phyloP scores from a whole-genome alignment of 2,797 vertebrate species.

The Buceros bicornis region DNA sequence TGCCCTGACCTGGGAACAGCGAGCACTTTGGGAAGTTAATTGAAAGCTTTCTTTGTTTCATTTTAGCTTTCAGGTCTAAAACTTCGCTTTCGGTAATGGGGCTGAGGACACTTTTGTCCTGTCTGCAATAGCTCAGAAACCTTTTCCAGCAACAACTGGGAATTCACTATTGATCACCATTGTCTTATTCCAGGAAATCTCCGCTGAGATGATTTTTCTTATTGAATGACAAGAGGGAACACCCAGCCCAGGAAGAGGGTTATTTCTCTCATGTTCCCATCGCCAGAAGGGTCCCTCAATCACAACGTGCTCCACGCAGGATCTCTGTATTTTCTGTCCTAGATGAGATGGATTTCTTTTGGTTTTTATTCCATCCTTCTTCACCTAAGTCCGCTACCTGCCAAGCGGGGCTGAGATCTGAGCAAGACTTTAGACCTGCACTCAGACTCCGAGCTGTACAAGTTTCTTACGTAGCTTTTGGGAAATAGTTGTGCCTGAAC shows the following conservation, averaged over 20 bases:
- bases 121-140: constrained; percentile 9
- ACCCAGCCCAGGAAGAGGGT: background rate
- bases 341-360: background rate
- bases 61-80: constrained; percentile 48
- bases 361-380: background rate
- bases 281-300: background rate
- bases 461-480: background rate
- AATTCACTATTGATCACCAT: background rate
- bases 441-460: background rate
- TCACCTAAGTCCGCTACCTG: background rate
- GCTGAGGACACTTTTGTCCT: constrained; percentile 32
- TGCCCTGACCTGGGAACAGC: constrained; percentile 48
- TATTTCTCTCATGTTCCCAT: background rate
- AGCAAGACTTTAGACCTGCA: background rate
- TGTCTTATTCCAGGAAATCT: constrained; percentile 51
- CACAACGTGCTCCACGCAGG: background rate
- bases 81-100: background rate
- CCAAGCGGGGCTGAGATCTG: background rate
- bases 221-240: background rate
- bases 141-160: constrained; percentile 25
- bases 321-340: background rate
- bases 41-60: constrained; percentile 58
- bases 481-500: background rate
- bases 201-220: background rate
- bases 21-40: constrained; percentile 61